These are phyloP conservation scores for Sternarchorhynchus goeldii DNA, from an alignment of 2,797 vertebrate genomes.

Conservation along the genomic window DNA sequence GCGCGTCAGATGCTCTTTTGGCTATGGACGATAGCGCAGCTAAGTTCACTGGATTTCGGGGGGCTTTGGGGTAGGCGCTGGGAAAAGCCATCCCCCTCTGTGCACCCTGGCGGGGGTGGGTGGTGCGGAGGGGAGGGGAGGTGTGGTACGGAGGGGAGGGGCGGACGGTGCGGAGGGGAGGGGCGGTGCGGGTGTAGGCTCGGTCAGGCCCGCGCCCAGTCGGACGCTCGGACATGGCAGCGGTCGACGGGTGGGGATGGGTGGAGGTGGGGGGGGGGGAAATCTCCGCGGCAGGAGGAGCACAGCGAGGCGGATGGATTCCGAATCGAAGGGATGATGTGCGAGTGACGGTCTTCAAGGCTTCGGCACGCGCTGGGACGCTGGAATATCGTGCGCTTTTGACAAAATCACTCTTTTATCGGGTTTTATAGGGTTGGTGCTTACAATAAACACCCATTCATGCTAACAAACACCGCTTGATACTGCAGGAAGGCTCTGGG, in stretches of 20 bases:
- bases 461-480: background rate
- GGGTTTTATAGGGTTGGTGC: background rate
- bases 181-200: conserved; percentile 52
- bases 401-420: background rate
- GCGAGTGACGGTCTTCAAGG: no score
- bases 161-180: conserved; percentile 46
- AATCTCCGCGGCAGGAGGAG: no score
- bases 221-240: conserved; percentile 35
- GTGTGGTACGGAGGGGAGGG: background rate
- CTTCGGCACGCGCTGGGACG: no score
- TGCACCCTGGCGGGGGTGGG: conserved; percentile 49
- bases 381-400: no score
- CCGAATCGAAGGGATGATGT: no score
- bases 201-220: conserved; percentile 45
- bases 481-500: background rate
- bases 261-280: no score
- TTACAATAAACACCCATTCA: background rate
- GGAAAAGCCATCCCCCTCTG: conserved; percentile 55
- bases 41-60: conserved; percentile 78
- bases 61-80: conserved; percentile 65
- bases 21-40: conserved; percentile 68
- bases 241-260: background rate
- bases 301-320: no score
- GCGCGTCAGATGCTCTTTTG: conserved; percentile 83
- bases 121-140: background rate